phyloP scores from a whole-genome alignment of 1,140 invertebrate species.

The Zophobas morio region DNA sequence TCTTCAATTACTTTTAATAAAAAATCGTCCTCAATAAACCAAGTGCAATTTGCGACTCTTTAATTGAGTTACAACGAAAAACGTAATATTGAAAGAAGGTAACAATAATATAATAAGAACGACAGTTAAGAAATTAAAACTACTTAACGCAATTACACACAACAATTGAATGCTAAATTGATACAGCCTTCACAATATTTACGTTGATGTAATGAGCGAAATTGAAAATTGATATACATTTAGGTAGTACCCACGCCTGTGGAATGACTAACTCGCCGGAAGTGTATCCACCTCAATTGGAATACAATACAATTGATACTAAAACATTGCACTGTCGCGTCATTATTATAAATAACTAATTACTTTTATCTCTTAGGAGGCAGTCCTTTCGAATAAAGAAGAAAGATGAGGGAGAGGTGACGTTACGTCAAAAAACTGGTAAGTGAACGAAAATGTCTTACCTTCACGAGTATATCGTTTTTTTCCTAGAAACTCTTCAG shows the following conservation, averaged over 20 bases:
- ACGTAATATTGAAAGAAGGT: slow-evolving; percentile 1
- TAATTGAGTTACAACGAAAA: slow-evolving; percentile 6
- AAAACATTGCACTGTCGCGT: slow-evolving; percentile 10
- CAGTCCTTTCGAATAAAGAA: slow-evolving; percentile 38
- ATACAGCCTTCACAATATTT: slow-evolving; percentile 4
- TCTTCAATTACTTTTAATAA: not conserved
- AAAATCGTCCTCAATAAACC: not conserved
- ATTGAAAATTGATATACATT: slow-evolving; percentile 22
- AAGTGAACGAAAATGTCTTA: not conserved
- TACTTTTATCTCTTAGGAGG: slow-evolving; percentile 12
- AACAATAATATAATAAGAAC: slow-evolving; percentile 13
- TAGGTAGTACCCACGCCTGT: slow-evolving; percentile 14
- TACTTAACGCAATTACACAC: slow-evolving; percentile 14
- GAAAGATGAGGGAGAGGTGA: slow-evolving; percentile 11
- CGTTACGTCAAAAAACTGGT: slow-evolving; percentile 28
- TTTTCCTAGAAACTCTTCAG: not conserved
- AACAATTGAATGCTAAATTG: slow-evolving; percentile 3
- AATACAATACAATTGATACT: not conserved
- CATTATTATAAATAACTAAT: slow-evolving; percentile 27
- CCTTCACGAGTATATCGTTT: not conserved
- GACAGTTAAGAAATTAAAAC: slow-evolving; percentile 26
- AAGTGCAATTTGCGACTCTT: not conserved
- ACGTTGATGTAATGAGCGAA: not conserved
- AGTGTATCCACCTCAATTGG: slow-evolving; percentile 5
- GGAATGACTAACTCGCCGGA: slow-evolving; percentile 1